These are phyloP conservation scores for Halichoerus grypus DNA, from an alignment of 2,113 vertebrate species.

Conservation along the genomic window DNA sequence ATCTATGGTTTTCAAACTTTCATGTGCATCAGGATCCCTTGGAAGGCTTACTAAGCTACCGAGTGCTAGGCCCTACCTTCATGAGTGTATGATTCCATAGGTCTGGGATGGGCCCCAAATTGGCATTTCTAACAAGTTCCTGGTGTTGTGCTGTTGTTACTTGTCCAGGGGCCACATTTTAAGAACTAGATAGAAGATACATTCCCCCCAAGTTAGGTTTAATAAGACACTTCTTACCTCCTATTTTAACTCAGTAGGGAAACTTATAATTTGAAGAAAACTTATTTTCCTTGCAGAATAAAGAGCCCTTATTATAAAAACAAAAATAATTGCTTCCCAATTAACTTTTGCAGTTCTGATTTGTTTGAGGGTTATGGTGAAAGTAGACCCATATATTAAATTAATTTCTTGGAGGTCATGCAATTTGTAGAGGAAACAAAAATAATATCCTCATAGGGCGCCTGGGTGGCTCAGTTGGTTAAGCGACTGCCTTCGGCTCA, in stretches of 20 bases:
- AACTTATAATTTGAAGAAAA: not conserved
- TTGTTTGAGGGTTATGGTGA: not conserved
- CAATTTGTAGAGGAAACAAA: constrained; percentile 12
- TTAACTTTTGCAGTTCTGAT: constrained; percentile 20
- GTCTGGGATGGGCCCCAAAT: not conserved
- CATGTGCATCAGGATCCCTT: not conserved
- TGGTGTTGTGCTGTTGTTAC: not conserved
- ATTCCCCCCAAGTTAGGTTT: not conserved
- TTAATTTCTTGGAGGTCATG: constrained; percentile 27
- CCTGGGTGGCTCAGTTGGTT: too few species aligned
- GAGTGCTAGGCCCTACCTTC: not conserved
- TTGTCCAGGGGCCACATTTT: not conserved
- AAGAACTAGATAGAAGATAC: not conserved
- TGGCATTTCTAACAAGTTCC: constrained; percentile 1
- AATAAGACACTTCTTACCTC: not conserved
- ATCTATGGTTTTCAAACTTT: not conserved
- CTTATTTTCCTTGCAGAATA: constrained; percentile 42
- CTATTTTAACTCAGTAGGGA: not conserved
- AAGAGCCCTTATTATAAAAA: not conserved
- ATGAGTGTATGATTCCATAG: not conserved
- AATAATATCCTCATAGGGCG: not conserved
- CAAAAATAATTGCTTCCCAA: not conserved
- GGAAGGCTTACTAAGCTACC: not conserved
- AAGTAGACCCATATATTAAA: not conserved
- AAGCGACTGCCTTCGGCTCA: too few species aligned